Evolutionary conservation across 2,888 invertebrate genomes (phyloP).

Genomic region (Stenichneumon culpator): DNA sequence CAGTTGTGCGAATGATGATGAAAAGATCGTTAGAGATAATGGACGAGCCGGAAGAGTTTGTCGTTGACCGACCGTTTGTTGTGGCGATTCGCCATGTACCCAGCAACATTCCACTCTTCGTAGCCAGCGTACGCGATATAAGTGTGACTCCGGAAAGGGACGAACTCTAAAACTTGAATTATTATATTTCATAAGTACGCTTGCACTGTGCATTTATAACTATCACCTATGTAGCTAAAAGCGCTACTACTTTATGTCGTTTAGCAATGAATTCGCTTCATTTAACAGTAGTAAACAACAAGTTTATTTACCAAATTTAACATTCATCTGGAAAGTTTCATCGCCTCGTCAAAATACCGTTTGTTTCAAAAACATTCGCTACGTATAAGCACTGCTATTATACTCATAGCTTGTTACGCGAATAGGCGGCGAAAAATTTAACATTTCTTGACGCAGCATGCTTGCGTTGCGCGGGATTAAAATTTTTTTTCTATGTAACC

Average conservation of each 20-base stretch:
- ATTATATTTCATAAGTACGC: neutral
- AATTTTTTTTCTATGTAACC: neutral
- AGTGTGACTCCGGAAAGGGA: constrained; percentile 72
- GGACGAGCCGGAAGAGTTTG: constrained; percentile 76
- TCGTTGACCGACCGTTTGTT: constrained; percentile 84
- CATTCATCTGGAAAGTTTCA: constrained; percentile 23
- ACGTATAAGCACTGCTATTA: constrained; percentile 12
- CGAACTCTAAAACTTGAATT: constrained; percentile 74
- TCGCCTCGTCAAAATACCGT: constrained; percentile 1
- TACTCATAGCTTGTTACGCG: neutral
- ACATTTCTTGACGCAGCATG: neutral
- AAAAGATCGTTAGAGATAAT: constrained; percentile 72
- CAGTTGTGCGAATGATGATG: constrained; percentile 76
- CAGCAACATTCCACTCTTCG: constrained; percentile 78
- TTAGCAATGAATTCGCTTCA: neutral
- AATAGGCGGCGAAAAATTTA: neutral
- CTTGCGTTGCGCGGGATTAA: neutral
- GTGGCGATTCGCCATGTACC: constrained; percentile 80
- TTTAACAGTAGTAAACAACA: constrained; percentile 31
- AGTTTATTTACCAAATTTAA: constrained; percentile 29
- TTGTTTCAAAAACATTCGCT: neutral
- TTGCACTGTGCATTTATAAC: neutral
- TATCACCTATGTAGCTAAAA: neutral
- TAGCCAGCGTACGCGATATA: constrained; percentile 79
- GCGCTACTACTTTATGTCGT: neutral